A percentile compares a stretch with the other conserved stretches of the same genome.
Conservation (phyloP, 2,113 vertebrate genomes). For the Tachuris rubrigastra region DNA sequence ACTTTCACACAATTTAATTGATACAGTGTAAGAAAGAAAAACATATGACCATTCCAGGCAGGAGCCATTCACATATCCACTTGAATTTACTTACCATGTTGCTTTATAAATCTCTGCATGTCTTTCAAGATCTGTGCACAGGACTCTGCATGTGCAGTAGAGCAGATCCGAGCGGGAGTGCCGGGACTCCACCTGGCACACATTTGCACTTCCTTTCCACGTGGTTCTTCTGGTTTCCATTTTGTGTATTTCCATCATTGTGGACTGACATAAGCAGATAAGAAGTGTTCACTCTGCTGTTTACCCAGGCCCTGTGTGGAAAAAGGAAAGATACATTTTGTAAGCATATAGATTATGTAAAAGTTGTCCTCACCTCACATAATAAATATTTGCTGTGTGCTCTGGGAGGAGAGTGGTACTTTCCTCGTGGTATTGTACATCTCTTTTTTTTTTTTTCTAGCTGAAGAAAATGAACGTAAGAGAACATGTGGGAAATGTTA, state of each 20-base stretch:
- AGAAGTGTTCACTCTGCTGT: background rate
- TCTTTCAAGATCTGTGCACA: background rate
- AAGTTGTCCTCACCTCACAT: background rate
- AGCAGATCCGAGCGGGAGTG: background rate
- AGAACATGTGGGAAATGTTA: background rate
- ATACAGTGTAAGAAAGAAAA: background rate
- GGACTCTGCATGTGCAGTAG: background rate
- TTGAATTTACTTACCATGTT: fast-evolving
- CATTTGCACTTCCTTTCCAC: background rate
- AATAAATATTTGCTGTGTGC: background rate
- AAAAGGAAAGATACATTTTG: background rate
- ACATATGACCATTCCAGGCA: background rate
- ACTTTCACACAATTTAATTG: background rate
- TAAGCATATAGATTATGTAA: background rate
- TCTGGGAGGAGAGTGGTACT: background rate
- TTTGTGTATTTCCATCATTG: background rate
- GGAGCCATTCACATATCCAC: background rate
- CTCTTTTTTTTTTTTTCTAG: background rate
- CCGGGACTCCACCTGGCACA: background rate
- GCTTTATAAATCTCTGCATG: background rate
- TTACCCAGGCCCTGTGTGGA: background rate
- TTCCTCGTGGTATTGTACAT: background rate
- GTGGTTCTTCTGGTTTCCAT: background rate
- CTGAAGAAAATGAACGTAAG: background rate
- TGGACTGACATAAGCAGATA: background rate